Conservation (phyloP, 2,888 invertebrate genomes). For the Drosophila kanekoi region DNA sequence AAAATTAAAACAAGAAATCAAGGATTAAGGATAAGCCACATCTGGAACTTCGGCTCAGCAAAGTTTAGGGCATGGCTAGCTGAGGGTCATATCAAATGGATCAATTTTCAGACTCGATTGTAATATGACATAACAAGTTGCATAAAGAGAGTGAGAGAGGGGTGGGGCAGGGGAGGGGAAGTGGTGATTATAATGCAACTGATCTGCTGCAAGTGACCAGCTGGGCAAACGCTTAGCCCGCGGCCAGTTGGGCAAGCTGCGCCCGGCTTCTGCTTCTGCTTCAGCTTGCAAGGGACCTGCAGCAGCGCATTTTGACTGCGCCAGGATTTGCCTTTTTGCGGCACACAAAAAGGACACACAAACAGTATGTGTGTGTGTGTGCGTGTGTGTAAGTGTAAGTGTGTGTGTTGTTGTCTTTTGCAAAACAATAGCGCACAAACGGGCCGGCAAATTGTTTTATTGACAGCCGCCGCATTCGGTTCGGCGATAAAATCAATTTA, state of each 20-base stretch:
- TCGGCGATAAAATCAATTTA: slow-evolving; percentile 77
- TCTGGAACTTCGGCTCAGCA: background rate
- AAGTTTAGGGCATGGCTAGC: background rate
- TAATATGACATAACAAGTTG: background rate
- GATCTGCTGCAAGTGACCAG: slow-evolving; percentile 18
- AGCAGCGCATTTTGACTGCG: slow-evolving; percentile 46
- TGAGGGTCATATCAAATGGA: background rate
- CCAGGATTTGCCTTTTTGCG: slow-evolving; percentile 40
- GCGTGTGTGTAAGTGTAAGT: slow-evolving; percentile 9
- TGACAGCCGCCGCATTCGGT: slow-evolving; percentile 72
- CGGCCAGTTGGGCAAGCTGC: background rate
- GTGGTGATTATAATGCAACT: slow-evolving; percentile 10
- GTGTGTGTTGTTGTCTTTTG: slow-evolving; percentile 39
- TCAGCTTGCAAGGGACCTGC: slow-evolving; percentile 33
- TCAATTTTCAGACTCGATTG: background rate
- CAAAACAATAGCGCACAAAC: slow-evolving; percentile 55
- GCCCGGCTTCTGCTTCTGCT: slow-evolving; percentile 21
- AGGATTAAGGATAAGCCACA: too few species aligned
- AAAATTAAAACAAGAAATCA: too few species aligned
- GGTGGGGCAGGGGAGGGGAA: background rate
- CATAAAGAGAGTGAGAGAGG: background rate
- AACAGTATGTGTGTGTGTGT: slow-evolving; percentile 12
- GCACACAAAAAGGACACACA: slow-evolving; percentile 29
- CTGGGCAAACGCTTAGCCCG: slow-evolving; percentile 20
- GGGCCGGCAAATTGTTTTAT: slow-evolving; percentile 75